Conservation (phyloP, 92 coral and sea anemone genomes). For the Porites cylindrica region DNA sequence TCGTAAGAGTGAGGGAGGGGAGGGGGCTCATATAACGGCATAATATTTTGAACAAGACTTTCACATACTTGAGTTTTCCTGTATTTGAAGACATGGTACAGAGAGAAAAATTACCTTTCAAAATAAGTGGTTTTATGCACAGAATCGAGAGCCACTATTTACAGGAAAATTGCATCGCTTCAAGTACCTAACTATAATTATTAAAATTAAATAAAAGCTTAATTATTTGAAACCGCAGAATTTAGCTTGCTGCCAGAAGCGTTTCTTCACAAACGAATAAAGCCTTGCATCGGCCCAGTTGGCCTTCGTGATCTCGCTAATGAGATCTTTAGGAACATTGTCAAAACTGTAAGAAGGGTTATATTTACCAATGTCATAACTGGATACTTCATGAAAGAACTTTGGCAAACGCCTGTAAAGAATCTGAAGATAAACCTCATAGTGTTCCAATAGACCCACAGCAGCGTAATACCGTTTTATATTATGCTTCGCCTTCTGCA, state of each 20-base stretch:
- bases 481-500: slow-evolving; percentile 82
- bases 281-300: slow-evolving; percentile 88
- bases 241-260: slow-evolving; percentile 82
- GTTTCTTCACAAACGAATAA: slow-evolving; percentile 67
- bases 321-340: slow-evolving; percentile 60
- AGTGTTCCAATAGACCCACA: slow-evolving; percentile 86
- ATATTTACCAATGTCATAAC: slow-evolving; percentile 41
- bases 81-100: too few relatives aligned
- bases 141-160: not conserved
- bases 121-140: not conserved
- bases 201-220: not conserved
- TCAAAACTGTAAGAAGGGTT: slow-evolving; percentile 60
- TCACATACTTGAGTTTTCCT: too few relatives aligned
- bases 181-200: not conserved
- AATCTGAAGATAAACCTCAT: slow-evolving; percentile 70
- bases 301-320: slow-evolving; percentile 57
- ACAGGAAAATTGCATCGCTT: not conserved
- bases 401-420: slow-evolving; percentile 83
- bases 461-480: slow-evolving; percentile 79
- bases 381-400: slow-evolving; percentile 62
- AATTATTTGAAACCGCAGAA: slow-evolving; percentile 70
- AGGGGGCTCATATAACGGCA: too few relatives aligned
- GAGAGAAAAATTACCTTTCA: too few relatives aligned
- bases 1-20: too few relatives aligned
- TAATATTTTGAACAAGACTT: too few relatives aligned